Percentiles rank a stretch among this genome's conserved stretches.
phyloP scores from a whole-genome alignment of 2,888 invertebrate species.

The Acholoe squamosa region DNA sequence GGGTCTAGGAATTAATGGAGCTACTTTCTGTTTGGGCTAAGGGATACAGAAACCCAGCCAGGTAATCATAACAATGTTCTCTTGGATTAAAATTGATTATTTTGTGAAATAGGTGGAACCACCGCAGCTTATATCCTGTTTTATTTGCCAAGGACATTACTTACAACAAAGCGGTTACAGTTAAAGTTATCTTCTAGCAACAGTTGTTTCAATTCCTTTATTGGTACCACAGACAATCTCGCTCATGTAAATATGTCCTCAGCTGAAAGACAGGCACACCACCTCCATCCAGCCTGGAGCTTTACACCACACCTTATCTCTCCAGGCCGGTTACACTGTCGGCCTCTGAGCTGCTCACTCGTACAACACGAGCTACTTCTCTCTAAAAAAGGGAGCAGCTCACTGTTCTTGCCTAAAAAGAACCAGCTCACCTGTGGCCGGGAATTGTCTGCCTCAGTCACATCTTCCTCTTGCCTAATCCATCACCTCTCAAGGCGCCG shows the following conservation, averaged over 20 bases:
- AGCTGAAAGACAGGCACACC: background rate
- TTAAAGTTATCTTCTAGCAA: background rate
- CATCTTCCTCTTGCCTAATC: conserved; percentile 17
- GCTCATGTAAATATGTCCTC: background rate
- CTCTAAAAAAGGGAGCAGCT: background rate
- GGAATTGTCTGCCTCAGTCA: conserved; percentile 4
- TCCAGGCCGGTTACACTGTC: too few relatives aligned
- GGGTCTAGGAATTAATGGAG: too few relatives aligned
- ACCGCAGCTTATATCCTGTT: too few relatives aligned
- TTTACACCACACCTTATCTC: conserved; percentile 11
- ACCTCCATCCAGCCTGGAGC: background rate
- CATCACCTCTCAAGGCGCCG: background rate
- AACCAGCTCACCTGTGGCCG: background rate
- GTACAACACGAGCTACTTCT: background rate
- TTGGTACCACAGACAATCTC: background rate
- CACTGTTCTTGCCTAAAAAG: background rate
- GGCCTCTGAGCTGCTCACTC: background rate
- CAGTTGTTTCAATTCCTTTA: background rate
- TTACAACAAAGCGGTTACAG: too few relatives aligned
- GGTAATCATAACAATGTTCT: too few relatives aligned
- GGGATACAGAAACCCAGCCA: too few relatives aligned
- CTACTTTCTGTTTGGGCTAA: too few relatives aligned
- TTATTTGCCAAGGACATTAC: too few relatives aligned
- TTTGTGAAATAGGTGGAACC: too few relatives aligned
- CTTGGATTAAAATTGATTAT: too few relatives aligned